Conservation (phyloP, 2,797 vertebrate species). For the Hydrocynus forskahlii region DNA sequence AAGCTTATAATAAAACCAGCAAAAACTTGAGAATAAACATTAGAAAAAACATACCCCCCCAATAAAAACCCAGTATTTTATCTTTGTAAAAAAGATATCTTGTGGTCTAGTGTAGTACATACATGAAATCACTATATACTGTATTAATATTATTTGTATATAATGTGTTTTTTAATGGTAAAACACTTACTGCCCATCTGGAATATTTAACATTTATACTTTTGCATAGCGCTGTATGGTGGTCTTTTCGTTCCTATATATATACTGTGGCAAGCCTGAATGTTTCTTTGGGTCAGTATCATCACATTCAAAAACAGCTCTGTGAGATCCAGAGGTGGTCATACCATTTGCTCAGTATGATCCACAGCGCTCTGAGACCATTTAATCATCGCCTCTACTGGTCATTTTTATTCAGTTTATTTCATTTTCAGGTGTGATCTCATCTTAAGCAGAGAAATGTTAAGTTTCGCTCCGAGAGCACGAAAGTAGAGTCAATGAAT, state of each 20-base stretch:
- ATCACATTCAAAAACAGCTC: constrained; percentile 1
- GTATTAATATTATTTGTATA: too few relatives aligned
- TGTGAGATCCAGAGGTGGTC: neutral
- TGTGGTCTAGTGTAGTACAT: too few relatives aligned
- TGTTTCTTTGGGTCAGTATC: neutral
- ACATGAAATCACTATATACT: too few relatives aligned
- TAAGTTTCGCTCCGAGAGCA: neutral
- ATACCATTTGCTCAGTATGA: neutral
- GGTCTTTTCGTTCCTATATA: neutral
- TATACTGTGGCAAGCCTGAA: neutral
- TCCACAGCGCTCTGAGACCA: neutral
- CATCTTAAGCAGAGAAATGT: neutral
- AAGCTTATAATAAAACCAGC: neutral
- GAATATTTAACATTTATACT: too few relatives aligned
- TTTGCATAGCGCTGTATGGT: too few relatives aligned
- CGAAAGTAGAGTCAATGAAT: neutral
- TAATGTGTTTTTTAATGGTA: too few relatives aligned
- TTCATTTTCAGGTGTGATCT: neutral
- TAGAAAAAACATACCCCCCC: too few relatives aligned
- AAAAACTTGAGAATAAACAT: too few relatives aligned
- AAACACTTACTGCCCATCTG: too few relatives aligned
- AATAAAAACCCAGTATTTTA: too few relatives aligned
- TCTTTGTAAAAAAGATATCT: too few relatives aligned
- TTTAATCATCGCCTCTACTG: neutral
- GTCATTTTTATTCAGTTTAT: neutral